A percentile compares a stretch with the other conserved stretches of the same genome.
Evolutionary conservation across 2,113 vertebrate species (phyloP).

Genomic region (Ahaetulla prasina): DNA sequence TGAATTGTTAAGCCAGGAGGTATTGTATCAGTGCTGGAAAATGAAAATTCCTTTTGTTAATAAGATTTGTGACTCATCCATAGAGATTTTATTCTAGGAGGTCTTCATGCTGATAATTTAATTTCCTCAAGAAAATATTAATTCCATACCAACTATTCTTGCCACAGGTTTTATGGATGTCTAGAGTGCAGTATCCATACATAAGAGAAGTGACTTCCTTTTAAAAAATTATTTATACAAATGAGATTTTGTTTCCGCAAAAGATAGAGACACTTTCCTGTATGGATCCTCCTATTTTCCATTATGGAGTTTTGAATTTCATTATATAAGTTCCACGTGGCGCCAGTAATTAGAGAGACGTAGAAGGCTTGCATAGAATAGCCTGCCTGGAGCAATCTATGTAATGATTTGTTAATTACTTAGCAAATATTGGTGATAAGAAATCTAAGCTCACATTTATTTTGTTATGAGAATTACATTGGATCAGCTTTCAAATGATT

Average conservation of each 20-base stretch:
- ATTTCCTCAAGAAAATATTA: not conserved
- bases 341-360: constrained; percentile 3
- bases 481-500: not conserved
- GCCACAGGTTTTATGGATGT: not conserved
- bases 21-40: not conserved
- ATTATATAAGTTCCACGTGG: not conserved
- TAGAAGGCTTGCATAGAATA: not conserved
- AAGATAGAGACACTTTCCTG: not conserved
- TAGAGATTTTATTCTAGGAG: not conserved
- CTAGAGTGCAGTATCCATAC: not conserved
- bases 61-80: not conserved
- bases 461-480: not conserved
- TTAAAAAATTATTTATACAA: not conserved
- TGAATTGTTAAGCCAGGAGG: not conserved
- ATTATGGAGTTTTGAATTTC: not conserved
- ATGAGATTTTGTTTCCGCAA: not conserved
- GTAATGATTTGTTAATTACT: constrained; percentile 2
- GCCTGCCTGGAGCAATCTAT: not conserved
- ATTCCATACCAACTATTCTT: not conserved
- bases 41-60: not conserved
- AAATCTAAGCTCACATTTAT: not conserved
- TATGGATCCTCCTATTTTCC: not conserved
- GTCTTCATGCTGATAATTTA: not conserved
- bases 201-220: not conserved
- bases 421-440: not conserved